Base-by-base conservation (phyloP, 2,888 invertebrate species). In the Hipparchia sbordonii region DNA sequence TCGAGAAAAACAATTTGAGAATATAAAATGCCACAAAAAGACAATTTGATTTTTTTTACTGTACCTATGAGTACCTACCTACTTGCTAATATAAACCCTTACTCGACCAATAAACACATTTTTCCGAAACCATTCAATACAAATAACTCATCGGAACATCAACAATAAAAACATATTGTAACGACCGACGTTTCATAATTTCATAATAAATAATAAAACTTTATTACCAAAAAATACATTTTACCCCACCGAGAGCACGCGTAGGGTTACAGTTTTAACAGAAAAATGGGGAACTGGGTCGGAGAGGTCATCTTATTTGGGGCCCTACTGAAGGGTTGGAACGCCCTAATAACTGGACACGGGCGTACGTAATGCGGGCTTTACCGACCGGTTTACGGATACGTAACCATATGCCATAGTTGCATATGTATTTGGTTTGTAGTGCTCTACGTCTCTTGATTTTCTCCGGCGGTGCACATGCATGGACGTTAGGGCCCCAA, bases 291-390 rank as follows among this genome's bases (percentile, higher is more conserved):
- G 86, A 88, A 89, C 85, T 82, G 87, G 88, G 92, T 90, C 87
- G 84, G 67, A 73, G 84, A 87, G 93, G 93, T 92, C 92, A 92
- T 78, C 83, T 75, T 77, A 80, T 77, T 80, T 77, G 75, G 83
- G 84, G 87, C 85, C 80, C 73, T 77, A 81, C 69, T 72, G 84
- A 87, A 90, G 92, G 93, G 91, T 89, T 90, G 85, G 85, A 87
- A 85, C 88, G 86, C 90, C 91, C 89, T 88, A 88, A 88, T 88
- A 86, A 89, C 88, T 88, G 89, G 83, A 81, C 89, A 84, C 79
- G 82, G 77, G 85, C 81, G 57, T 77, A 78, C 76, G 70, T 73
- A 72, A 81, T 75, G 72, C 72, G 60, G 39, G 48, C 73, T 59
- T 23, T 60, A 48, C 57, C 8, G 76, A 77, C 78, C 72, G 77